Base-by-base conservation (phyloP, 2,888 invertebrate genomes). In the Lamproptera curius region DNA sequence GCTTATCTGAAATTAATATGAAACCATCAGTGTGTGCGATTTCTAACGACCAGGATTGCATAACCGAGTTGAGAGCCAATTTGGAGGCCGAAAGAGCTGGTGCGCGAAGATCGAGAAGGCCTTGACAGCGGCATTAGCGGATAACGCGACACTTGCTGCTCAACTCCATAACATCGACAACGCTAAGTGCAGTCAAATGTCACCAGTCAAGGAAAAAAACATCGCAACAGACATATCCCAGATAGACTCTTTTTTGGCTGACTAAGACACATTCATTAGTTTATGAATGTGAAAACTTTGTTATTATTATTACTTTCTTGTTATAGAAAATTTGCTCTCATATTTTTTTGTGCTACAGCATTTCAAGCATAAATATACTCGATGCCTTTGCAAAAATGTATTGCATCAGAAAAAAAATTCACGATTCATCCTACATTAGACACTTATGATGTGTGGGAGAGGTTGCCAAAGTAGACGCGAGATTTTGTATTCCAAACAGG, bases 191-290 rank as follows among this genome's bases (percentile, higher is more conserved):
- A 56, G 51, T 8, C 50, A 56, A 2, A 51, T 50, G 1, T 41
- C 63, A 1, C 62, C 63, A 2, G 51, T 58, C 2, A 58, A 61
- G 26, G 56, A 61, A 1, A 53, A 62, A 13, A 47, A 10, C 23
- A 51, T 51, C 17, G 31, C 56, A 2, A 65, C 65, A 3, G 73
- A 73, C 39, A 72, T 76, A 46, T 73, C 70, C 43, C 74, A 80
- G 0, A 77, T 87, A 42, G 82, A 85, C 55, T 74, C 72, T 5
- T 86, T 86, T 52, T 67, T 87, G 49, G 83, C 84, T 41, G 83
- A 86, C 42, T 82, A 70, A 67, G 6, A n/a, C n/a, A n/a, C n/a
- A n/a, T n/a, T n/a, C n/a, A n/a, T n/a, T n/a, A n/a, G n/a, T n/a
- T n/a, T n/a, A n/a, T n/a, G n/a, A n/a, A n/a, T n/a, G n/a, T n/a